These are phyloP conservation scores for Intoshia linei DNA, from an alignment of 1,140 invertebrate species.

Conservation along the genomic window DNA sequence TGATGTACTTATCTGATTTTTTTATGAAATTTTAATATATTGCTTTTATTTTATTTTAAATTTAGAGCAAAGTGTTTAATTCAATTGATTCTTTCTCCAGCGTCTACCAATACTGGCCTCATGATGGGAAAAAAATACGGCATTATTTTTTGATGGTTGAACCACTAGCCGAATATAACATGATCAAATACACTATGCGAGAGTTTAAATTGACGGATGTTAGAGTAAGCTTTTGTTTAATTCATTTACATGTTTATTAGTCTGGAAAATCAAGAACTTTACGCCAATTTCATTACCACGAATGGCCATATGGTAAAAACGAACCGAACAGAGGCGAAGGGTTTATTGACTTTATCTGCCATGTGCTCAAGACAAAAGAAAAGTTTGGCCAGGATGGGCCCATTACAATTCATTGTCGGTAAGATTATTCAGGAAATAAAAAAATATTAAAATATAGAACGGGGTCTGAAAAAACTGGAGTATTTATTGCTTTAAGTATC, in stretches of 20 bases:
- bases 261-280: slow-evolving; percentile 78
- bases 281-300: slow-evolving; percentile 87
- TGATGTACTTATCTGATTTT: too few species aligned
- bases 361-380: slow-evolving; percentile 97
- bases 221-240: slow-evolving; percentile 14
- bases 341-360: slow-evolving; percentile 60
- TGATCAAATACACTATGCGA: slow-evolving; percentile 83
- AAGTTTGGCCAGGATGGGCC: slow-evolving; percentile 96
- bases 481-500: slow-evolving; percentile 84
- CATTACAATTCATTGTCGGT: slow-evolving; percentile 90
- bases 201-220: slow-evolving; percentile 64
- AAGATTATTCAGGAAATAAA: too few species aligned
- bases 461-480: slow-evolving; percentile 51
- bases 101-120: slow-evolving; percentile 89
- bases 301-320: too few species aligned
- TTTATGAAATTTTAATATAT: too few species aligned
- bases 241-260: slow-evolving; percentile 17
- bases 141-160: slow-evolving; percentile 91
- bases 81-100: too few species aligned
- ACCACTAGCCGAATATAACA: slow-evolving; percentile 92
- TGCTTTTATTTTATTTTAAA: too few species aligned
- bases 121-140: slow-evolving; percentile 55
- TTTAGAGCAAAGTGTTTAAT: too few species aligned
- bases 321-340: slow-evolving; percentile 87
- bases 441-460: too few species aligned